Evolutionary conservation across 2,113 vertebrate genomes (phyloP).

Genomic region (Pelodiscus sinensis): DNA sequence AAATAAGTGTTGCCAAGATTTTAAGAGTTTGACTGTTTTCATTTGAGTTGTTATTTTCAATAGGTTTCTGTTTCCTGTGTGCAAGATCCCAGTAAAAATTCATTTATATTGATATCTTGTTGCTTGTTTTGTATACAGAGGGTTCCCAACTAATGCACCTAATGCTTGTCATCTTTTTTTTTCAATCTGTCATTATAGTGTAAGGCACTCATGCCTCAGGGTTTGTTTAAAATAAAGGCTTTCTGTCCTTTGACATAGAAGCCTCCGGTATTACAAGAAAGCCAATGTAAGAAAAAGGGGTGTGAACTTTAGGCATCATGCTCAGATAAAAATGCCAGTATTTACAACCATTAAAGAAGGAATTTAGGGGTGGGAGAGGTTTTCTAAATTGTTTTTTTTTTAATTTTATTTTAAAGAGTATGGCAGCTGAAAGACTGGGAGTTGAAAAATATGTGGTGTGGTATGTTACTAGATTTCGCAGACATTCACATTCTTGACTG

Average conservation of each 20-base stretch:
- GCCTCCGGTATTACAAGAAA: not conserved
- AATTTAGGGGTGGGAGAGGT: not conserved
- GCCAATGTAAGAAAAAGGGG: not conserved
- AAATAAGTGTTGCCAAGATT: not conserved
- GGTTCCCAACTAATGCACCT: not conserved
- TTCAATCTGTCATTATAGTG: not conserved
- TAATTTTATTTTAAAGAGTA: not conserved
- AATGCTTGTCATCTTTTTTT: accelerated
- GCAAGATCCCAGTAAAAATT: not conserved
- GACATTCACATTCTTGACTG: not conserved
- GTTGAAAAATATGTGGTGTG: not conserved
- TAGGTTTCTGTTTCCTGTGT: not conserved
- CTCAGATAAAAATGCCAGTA: not conserved
- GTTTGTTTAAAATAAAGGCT: not conserved
- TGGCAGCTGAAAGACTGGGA: not conserved
- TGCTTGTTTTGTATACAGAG: not conserved
- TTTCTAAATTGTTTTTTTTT: not conserved
- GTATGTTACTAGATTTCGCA: not conserved
- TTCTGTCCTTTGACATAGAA: not conserved
- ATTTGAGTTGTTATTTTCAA: not conserved
- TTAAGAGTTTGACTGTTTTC: not conserved
- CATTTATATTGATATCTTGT: not conserved
- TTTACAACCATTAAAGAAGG: not conserved
- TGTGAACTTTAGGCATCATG: conserved; percentile 6
- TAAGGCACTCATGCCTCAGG: not conserved